phyloP scores from a whole-genome alignment of 2,797 vertebrate genomes.

The Aratinga solstitialis region DNA sequence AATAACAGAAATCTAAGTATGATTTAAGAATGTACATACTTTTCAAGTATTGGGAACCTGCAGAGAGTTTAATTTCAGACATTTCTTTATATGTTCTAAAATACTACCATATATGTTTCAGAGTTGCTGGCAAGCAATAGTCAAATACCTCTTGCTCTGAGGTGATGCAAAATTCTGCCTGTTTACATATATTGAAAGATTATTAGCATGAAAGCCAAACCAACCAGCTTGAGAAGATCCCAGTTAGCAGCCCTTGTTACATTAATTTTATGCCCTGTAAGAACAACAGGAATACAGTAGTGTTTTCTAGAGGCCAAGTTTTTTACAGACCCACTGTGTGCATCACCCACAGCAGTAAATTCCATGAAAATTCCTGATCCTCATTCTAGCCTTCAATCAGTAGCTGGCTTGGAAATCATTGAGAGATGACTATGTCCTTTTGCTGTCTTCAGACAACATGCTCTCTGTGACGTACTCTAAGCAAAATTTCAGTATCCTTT shows the following conservation, averaged over 20 bases:
- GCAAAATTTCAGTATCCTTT: not conserved
- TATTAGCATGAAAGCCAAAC: not conserved
- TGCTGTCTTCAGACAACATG: not conserved
- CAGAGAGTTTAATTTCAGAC: not conserved
- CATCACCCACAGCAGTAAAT: not conserved
- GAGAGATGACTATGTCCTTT: fast-evolving
- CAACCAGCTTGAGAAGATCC: not conserved
- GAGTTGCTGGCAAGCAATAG: not conserved
- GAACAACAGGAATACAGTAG: not conserved
- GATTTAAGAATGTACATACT: not conserved
- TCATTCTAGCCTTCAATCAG: not conserved
- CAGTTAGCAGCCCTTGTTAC: not conserved
- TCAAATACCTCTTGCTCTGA: not conserved
- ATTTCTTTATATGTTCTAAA: not conserved
- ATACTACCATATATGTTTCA: not conserved
- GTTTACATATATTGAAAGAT: not conserved
- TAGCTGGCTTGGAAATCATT: not conserved
- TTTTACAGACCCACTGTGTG: not conserved
- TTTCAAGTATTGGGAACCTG: not conserved
- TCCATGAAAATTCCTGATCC: not conserved
- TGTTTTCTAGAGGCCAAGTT: not conserved
- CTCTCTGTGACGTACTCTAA: not conserved
- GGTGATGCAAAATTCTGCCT: not conserved
- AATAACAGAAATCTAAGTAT: not conserved
- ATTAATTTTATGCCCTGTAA: not conserved